Evolutionary conservation across 2,113 vertebrate genomes (phyloP).

Genomic region (Apeltes quadracus): DNA sequence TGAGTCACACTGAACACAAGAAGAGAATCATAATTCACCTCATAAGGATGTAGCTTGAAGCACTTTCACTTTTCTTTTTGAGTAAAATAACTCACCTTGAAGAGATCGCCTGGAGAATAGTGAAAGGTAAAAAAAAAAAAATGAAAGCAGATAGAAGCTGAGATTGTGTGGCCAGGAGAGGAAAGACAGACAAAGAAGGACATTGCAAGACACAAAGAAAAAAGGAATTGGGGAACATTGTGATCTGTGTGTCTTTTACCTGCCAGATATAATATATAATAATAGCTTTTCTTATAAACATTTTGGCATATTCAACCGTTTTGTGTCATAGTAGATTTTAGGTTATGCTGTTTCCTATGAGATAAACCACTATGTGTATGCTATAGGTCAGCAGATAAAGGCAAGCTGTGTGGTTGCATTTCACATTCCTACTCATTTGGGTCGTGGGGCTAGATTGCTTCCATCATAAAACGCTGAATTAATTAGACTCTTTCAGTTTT

Average conservation of each 20-base stretch:
- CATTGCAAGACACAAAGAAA: not conserved
- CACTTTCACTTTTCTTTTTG: not conserved
- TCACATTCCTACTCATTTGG: constrained; percentile 1
- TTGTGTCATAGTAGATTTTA: not conserved
- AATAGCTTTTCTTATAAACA: not conserved
- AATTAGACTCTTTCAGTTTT: not conserved
- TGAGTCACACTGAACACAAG: constrained; percentile 13
- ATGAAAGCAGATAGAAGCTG: no score
- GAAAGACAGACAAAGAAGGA: not conserved
- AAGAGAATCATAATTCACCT: constrained; percentile 24
- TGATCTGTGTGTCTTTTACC: no score
- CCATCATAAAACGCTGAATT: not conserved
- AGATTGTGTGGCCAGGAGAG: not conserved
- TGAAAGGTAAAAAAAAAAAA: not conserved
- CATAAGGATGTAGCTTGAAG: not conserved
- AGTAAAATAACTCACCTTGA: not conserved
- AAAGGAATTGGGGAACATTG: not conserved
- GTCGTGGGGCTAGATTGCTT: not conserved
- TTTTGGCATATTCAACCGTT: not conserved
- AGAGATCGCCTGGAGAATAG: not conserved
- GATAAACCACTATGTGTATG: not conserved
- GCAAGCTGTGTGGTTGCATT: constrained; percentile 3
- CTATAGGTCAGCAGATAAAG: not conserved
- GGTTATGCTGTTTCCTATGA: not conserved
- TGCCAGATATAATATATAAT: not conserved